A percentile compares a stretch with the other conserved stretches of the same genome.
These are phyloP conservation scores for Hyperoplus immaculatus DNA, from an alignment of 2,797 vertebrate species.

Conservation along the genomic window DNA sequence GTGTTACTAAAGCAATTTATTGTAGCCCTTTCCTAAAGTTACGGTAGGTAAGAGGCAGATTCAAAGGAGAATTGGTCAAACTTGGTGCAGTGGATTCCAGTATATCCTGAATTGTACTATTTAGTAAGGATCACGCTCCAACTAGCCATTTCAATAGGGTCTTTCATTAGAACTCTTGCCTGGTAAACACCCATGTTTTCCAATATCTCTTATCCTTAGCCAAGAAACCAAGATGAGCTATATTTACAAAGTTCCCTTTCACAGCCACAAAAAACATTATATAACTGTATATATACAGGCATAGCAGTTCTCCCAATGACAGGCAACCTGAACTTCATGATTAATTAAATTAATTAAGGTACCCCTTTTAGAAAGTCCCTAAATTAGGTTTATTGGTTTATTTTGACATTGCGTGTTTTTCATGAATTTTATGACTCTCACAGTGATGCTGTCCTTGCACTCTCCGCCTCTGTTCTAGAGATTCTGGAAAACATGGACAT, in stretches of 20 bases:
- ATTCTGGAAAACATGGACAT: not conserved
- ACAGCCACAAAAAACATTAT: not conserved
- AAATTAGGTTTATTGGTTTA: too few relatives aligned
- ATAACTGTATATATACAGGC: not conserved
- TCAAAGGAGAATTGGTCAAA: not conserved
- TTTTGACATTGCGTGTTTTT: not conserved
- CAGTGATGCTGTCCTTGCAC: not conserved
- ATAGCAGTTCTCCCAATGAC: not conserved
- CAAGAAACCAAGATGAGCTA: not conserved
- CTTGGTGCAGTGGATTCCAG: not conserved
- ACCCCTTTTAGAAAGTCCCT: not conserved
- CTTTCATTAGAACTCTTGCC: not conserved
- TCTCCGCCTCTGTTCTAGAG: not conserved
- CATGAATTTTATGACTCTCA: not conserved
- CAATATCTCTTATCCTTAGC: not conserved
- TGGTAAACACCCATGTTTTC: constrained; percentile 13
- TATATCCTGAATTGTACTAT: not conserved
- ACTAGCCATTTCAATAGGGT: not conserved
- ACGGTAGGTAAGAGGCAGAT: not conserved
- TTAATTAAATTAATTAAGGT: not conserved
- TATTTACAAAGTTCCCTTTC: constrained; percentile 6
- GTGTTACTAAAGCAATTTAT: not conserved
- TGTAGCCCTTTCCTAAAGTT: not conserved
- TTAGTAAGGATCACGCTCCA: not conserved
- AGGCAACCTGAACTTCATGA: not conserved